Conservation (phyloP, 2,113 vertebrate genomes). For the Tautogolabrus adspersus region DNA sequence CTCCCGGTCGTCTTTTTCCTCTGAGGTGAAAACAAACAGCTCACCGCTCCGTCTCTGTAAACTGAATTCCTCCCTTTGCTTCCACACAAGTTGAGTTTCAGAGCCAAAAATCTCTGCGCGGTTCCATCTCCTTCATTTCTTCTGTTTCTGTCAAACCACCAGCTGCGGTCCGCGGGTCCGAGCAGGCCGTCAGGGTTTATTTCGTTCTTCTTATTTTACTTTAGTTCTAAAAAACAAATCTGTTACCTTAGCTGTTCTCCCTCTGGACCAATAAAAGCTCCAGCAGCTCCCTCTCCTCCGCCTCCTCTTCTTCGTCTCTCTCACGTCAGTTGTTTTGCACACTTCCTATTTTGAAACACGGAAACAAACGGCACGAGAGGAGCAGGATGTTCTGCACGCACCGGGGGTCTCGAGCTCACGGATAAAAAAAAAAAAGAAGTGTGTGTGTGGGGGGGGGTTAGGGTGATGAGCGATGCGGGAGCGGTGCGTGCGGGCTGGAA, state of each 20-base stretch:
- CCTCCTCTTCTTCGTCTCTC: conserved; percentile 26
- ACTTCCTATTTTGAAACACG: conserved; percentile 71
- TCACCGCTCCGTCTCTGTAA: conserved; percentile 16
- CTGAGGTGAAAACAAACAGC: conserved; percentile 3
- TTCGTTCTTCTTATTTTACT: conserved; percentile 46
- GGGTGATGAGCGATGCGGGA: conserved; percentile 68
- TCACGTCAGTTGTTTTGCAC: conserved; percentile 67
- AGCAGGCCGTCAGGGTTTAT: conserved; percentile 27
- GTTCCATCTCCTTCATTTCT: conserved; percentile 20
- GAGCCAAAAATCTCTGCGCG: conserved; percentile 26
- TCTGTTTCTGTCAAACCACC: conserved; percentile 33
- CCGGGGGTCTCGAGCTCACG: conserved; percentile 62
- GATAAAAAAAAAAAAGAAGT: neutral
- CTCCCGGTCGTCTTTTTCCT: neutral
- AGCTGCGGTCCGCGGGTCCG: conserved; percentile 20
- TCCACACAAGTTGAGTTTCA: conserved; percentile 1
- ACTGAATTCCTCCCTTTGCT: conserved; percentile 42
- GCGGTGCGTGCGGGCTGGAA: conserved; percentile 42
- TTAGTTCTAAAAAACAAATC: neutral
- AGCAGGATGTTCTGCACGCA: conserved; percentile 73
- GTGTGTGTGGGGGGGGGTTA: conserved; percentile 64
- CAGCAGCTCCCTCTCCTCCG: conserved; percentile 11
- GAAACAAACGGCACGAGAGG: conserved; percentile 82
- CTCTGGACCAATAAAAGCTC: conserved; percentile 34
- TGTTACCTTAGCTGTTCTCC: conserved; percentile 4